Conservation (phyloP, 2,797 vertebrate species). For the Peromyscus melanophrys region DNA sequence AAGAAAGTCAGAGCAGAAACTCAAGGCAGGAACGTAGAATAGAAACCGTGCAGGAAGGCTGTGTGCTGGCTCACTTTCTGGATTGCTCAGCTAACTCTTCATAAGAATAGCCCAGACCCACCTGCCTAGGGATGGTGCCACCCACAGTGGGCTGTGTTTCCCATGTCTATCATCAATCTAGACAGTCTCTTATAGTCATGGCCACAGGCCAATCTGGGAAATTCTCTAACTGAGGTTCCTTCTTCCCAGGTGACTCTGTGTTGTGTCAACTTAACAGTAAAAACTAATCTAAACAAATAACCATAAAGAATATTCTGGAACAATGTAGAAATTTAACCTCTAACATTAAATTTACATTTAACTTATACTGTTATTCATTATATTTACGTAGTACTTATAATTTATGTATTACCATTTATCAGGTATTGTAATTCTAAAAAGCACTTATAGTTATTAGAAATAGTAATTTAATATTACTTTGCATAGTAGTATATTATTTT, state of each 20-base stretch:
- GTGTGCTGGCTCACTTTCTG: neutral
- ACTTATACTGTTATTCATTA: neutral
- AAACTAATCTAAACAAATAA: neutral
- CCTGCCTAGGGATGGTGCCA: neutral
- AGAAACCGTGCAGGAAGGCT: neutral
- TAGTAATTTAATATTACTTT: constrained; percentile 16
- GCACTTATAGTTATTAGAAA: neutral
- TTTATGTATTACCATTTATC: neutral
- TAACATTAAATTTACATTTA: neutral
- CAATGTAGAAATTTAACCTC: constrained; percentile 14
- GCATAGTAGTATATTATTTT: neutral
- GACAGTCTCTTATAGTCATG: neutral
- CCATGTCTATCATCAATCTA: neutral
- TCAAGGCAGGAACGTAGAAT: neutral
- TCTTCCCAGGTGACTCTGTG: neutral
- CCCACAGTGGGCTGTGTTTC: neutral
- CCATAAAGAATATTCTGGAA: constrained; percentile 15
- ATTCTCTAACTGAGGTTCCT: neutral
- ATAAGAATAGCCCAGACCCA: neutral
- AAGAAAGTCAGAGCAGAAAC: neutral
- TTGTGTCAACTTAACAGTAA: neutral
- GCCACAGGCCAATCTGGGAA: neutral
- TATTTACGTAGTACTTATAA: neutral
- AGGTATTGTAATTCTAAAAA: neutral
- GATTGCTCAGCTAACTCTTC: neutral